Percentiles rank a stretch among this genome's conserved stretches.
Evolutionary conservation across 2,113 vertebrate genomes (phyloP).

Genomic region (Todiramphus chloris): DNA sequence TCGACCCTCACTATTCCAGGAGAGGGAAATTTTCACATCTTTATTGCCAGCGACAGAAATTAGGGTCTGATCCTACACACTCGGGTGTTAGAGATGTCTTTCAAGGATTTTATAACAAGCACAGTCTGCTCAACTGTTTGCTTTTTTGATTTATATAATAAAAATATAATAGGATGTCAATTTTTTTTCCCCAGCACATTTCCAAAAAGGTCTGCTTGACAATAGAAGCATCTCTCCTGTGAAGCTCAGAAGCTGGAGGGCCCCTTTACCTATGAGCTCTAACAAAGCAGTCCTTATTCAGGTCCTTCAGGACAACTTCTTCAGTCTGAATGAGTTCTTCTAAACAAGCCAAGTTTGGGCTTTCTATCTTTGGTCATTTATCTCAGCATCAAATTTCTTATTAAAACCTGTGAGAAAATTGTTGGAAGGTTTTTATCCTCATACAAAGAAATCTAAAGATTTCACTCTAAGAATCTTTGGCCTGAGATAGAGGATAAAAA

Average conservation of each 20-base stretch:
- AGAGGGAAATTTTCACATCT: background rate
- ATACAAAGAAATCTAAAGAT: background rate
- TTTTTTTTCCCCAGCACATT: background rate
- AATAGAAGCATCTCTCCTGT: background rate
- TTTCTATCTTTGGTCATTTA: background rate
- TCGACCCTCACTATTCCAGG: background rate
- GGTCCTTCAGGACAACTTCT: background rate
- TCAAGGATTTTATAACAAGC: background rate
- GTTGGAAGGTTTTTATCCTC: background rate
- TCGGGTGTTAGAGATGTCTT: background rate
- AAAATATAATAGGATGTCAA: background rate
- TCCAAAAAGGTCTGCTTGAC: background rate
- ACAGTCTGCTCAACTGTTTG: background rate
- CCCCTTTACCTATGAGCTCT: background rate
- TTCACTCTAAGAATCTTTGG: background rate
- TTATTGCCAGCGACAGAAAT: background rate
- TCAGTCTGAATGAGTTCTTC: background rate
- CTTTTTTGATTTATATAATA: background rate
- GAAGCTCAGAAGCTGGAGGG: background rate
- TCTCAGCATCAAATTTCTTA: background rate
- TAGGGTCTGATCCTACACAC: background rate
- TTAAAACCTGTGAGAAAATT: background rate
- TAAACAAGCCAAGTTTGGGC: background rate
- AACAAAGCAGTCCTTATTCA: background rate
- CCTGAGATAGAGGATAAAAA: background rate